A percentile compares a stretch with the other conserved stretches of the same genome.
Evolutionary conservation across 2,113 vertebrate species (phyloP).

Genomic region (Odocoileus hemionus): DNA sequence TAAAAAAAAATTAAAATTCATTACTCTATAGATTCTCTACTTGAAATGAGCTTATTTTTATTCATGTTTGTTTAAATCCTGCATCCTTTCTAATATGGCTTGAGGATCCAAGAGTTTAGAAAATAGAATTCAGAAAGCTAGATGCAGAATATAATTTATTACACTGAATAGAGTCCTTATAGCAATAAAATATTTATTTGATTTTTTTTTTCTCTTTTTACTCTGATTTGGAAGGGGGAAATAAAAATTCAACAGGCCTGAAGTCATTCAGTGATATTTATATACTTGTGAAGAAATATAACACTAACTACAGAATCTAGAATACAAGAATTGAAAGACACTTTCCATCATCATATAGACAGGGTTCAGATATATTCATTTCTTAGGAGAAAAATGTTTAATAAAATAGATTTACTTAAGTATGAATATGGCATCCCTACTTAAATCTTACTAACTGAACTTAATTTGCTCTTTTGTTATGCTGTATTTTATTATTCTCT

Average conservation of each 20-base stretch:
- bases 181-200: conserved; percentile 10
- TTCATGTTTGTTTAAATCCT: not conserved
- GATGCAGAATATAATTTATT: not conserved
- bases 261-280: not conserved
- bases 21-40: not conserved
- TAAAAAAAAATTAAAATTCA: not conserved
- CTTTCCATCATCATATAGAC: not conserved
- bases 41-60: conserved; percentile 18
- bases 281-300: not conserved
- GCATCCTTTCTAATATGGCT: not conserved
- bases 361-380: not conserved
- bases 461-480: not conserved
- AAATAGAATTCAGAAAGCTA: not conserved
- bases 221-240: not conserved
- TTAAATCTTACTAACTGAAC: not conserved
- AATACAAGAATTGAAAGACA: not conserved
- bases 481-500: not conserved
- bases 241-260: not conserved
- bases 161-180: not conserved
- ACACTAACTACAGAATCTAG: not conserved
- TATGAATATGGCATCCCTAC: not conserved
- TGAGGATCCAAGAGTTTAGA: not conserved
- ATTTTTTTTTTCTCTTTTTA: not conserved
- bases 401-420: not conserved
- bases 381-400: not conserved